Conservation (phyloP, 2,113 vertebrate species). For the Calidris pygmaea region DNA sequence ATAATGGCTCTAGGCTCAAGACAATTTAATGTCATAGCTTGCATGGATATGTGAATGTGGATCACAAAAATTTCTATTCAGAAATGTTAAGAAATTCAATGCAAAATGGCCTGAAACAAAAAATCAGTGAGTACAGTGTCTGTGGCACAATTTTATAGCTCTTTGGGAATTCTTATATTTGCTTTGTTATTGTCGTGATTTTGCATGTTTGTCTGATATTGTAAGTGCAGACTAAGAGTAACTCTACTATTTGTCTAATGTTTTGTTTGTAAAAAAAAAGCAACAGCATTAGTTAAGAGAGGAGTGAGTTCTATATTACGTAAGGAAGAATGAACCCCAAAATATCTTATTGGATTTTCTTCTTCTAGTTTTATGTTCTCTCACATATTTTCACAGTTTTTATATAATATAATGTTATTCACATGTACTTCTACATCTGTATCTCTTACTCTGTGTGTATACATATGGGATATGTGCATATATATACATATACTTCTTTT, state of each 20-base stretch:
- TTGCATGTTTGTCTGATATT: neutral
- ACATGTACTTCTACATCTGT: neutral
- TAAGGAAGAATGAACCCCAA: neutral
- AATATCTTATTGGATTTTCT: neutral
- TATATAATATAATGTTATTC: neutral
- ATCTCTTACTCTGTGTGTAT: neutral
- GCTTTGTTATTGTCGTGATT: neutral
- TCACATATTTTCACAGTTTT: neutral
- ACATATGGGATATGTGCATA: too few species aligned
- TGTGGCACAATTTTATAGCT: neutral
- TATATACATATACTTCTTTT: neutral
- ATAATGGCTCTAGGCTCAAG: neutral
- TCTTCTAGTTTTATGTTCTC: neutral
- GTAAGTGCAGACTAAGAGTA: neutral
- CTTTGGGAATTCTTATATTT: neutral
- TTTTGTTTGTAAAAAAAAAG: neutral
- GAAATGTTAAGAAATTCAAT: neutral
- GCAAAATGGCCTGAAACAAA: neutral
- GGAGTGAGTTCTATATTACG: rapidly evolving
- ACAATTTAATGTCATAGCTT: neutral
- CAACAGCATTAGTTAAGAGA: neutral
- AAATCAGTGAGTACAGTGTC: rapidly evolving
- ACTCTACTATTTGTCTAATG: neutral
- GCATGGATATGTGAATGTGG: too few species aligned
- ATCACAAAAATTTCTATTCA: neutral